A percentile compares a stretch with the other conserved stretches of the same genome.
These are phyloP conservation scores for Trinorchestia longiramus DNA, from an alignment of 1,140 invertebrate genomes.

Conservation along the genomic window DNA sequence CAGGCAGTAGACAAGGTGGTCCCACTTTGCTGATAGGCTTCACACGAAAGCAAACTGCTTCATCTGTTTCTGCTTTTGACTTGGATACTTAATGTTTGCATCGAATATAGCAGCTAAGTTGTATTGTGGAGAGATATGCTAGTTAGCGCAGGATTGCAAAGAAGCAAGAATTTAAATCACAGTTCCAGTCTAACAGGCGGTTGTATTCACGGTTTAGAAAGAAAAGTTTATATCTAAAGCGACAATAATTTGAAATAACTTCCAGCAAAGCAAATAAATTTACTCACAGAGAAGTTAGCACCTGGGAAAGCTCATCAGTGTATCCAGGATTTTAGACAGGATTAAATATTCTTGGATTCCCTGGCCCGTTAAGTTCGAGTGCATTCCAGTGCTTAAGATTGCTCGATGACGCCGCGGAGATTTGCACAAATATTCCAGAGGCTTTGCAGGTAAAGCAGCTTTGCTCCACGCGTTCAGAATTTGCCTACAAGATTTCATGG, in stretches of 20 bases:
- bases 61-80: not conserved
- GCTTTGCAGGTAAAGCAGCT: not conserved
- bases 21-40: too few relatives aligned
- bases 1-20: too few relatives aligned
- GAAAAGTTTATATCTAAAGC: not conserved
- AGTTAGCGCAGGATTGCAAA: not conserved
- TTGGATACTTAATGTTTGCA: not conserved
- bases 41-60: not conserved
- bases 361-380: not conserved
- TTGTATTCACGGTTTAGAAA: not conserved
- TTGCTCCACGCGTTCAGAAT: not conserved
- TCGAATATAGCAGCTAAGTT: not conserved
- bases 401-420: not conserved
- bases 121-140: not conserved
- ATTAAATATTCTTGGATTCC: not conserved
- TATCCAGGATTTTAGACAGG: not conserved
- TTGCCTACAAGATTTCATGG: not conserved
- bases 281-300: not conserved
- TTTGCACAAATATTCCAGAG: not conserved
- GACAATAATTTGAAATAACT: not conserved
- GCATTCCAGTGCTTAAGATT: not conserved
- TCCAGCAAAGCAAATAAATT: not conserved
- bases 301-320: not conserved
- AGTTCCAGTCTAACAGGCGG: not conserved
- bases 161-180: not conserved